phyloP scores from a whole-genome alignment of 2,113 vertebrate species.

The Nycticebus coucang region DNA sequence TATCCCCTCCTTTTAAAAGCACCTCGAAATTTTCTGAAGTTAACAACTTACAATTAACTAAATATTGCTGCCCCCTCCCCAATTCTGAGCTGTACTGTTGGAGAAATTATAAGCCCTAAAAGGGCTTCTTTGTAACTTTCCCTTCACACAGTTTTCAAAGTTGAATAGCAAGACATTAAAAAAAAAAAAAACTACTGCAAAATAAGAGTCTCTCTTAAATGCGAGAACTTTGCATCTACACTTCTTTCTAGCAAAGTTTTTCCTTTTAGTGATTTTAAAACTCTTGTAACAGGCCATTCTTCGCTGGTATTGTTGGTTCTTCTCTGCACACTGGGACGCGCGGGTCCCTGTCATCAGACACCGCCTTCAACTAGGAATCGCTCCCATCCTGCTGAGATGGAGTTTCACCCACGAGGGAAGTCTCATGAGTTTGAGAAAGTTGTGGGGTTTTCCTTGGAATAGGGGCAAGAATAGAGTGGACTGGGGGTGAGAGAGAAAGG shows the following conservation, averaged over 20 bases:
- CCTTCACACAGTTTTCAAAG: conserved; percentile 78
- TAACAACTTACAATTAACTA: conserved; percentile 79
- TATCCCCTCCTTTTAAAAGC: conserved; percentile 60
- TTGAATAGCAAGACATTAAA: conserved; percentile 77
- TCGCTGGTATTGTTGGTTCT: neutral
- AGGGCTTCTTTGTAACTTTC: conserved; percentile 76
- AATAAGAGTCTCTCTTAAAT: conserved; percentile 84
- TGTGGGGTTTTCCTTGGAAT: conserved; percentile 1
- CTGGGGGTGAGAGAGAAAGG: neutral
- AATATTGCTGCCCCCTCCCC: conserved; percentile 70
- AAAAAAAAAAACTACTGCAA: conserved; percentile 76
- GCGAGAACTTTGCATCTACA: conserved; percentile 65
- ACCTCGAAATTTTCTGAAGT: conserved; percentile 72
- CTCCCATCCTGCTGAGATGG: neutral
- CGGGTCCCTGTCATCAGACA: neutral
- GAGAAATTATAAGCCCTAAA: conserved; percentile 78
- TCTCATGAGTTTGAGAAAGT: conserved; percentile 26
- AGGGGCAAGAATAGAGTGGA: neutral
- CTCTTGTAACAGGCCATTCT: neutral
- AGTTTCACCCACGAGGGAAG: neutral
- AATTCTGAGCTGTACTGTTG: conserved; percentile 73
- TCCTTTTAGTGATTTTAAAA: conserved; percentile 31
- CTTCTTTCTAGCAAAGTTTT: conserved; percentile 53
- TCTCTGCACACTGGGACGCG: neutral
- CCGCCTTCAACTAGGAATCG: neutral